Percentiles rank a stretch among this genome's conserved stretches.
Evolutionary conservation across 2,797 vertebrate genomes (phyloP).

Genomic region (Paguma larvata): DNA sequence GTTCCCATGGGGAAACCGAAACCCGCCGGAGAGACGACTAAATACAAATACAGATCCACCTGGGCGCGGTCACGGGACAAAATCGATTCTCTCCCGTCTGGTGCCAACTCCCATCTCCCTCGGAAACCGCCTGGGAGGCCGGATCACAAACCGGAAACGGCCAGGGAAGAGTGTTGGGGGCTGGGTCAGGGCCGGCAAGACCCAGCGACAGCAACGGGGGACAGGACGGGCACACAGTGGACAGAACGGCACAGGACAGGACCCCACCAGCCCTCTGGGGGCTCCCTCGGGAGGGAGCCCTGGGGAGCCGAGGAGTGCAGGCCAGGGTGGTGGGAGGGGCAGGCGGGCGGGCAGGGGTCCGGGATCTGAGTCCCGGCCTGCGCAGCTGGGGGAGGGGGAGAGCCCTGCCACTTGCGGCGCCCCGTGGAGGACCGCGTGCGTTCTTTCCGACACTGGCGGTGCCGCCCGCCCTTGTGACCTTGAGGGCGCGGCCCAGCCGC

Average conservation of each 20-base stretch:
- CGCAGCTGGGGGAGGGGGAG: background rate
- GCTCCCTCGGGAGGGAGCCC: background rate
- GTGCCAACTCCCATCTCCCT: background rate
- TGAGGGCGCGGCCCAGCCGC: rapidly evolving
- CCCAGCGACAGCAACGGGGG: background rate
- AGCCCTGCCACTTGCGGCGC: rapidly evolving
- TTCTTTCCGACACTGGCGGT: rapidly evolving
- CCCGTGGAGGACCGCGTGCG: rapidly evolving
- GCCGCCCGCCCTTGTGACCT: background rate
- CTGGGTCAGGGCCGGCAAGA: background rate
- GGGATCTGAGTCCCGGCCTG: background rate
- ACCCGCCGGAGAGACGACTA: background rate
- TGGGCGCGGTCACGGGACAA: background rate
- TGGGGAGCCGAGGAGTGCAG: rapidly evolving
- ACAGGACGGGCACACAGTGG: background rate
- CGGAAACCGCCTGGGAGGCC: background rate
- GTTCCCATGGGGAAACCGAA: background rate
- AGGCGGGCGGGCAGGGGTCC: too few species aligned
- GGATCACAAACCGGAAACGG: background rate
- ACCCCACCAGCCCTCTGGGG: background rate
- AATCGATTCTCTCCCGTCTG: background rate
- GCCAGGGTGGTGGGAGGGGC: too few species aligned
- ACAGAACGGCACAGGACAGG: background rate
- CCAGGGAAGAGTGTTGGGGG: background rate
- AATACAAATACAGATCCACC: background rate